These are phyloP conservation scores for Butorides virescens DNA, from an alignment of 2,113 vertebrate species.

Conservation along the genomic window DNA sequence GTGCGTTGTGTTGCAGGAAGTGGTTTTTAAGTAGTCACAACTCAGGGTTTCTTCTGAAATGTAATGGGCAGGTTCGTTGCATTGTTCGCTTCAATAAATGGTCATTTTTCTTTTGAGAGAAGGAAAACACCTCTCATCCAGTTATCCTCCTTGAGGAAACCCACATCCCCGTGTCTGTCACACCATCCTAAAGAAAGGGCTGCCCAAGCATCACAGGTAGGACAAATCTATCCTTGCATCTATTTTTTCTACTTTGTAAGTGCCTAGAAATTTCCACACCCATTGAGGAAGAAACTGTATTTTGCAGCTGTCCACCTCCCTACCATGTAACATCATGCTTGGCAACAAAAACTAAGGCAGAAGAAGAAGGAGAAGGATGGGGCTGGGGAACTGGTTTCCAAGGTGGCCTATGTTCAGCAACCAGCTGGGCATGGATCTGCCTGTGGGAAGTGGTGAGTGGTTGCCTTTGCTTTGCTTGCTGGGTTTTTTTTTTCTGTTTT, in stretches of 20 bases:
- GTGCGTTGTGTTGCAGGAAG: not conserved
- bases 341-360: not conserved
- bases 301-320: not conserved
- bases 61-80: not conserved
- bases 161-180: not conserved
- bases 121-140: not conserved
- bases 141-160: slow-evolving; percentile 3
- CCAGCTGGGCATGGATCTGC: not conserved
- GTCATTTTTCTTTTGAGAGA: slow-evolving; percentile 21
- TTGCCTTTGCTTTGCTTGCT: not conserved
- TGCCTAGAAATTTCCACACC: not conserved
- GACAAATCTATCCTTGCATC: not conserved
- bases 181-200: not conserved
- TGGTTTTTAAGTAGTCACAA: slow-evolving; percentile 20
- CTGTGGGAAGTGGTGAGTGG: not conserved
- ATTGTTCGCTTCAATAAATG: not conserved
- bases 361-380: not conserved
- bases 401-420: not conserved
- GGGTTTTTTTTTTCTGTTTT: not conserved
- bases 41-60: slow-evolving; percentile 6
- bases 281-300: not conserved
- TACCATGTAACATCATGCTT: not conserved
- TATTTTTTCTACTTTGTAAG: not conserved
- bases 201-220: not conserved
- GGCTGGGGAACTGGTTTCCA: not conserved